Base-by-base conservation (phyloP, 2,888 invertebrate genomes). In the Xylota segnis region DNA sequence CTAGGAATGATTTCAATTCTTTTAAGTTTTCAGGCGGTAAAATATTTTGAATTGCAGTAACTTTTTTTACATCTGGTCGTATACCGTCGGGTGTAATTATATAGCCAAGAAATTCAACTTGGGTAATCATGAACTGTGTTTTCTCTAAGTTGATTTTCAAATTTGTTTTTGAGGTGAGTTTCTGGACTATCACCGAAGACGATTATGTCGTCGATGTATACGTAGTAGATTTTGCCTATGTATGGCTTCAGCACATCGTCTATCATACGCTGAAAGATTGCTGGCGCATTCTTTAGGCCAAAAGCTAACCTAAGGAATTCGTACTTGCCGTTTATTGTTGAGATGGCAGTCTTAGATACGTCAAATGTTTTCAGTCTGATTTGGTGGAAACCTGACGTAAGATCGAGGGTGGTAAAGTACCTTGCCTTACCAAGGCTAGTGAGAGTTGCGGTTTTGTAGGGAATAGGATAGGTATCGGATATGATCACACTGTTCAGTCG, bases 231-330 rank as follows among this genome's bases (percentile, higher is more conserved):
- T 43, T 43, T 43, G n/a, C 43, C 43, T n/a, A 56, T 81, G 18
- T 52, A 34, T 34, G 34, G 34, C 7, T 34, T 34, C 34, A 6
- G 34, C 7, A n/a, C 82, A 37, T 88, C 87, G 56, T 88, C 87
- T 0, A 88, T 77, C 77, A 87, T 88, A 5, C 88, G 18, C 54
- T 88, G 86, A 32, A 88, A 88, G n/a, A 87, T 87, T 0, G 87
- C 74, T 0, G 87, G 78, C 0, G 74, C 82, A 34, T 74, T 78
- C 29, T 75, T 84, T 6, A 83, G 59, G n/a, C n/a, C n/a, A n/a
- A n/a, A n/a, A n/a, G n/a, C n/a, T n/a, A n/a, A n/a, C n/a, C 34
- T 16, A n/a, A 34, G 18, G 12, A n/a, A 50, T 18, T 65, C 65
- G 12, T 50, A 50, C n/a, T 27, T 40, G 6, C 37, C 23, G 12